Conservation (phyloP, 2,888 invertebrate genomes). For the Spisula subtruncata region DNA sequence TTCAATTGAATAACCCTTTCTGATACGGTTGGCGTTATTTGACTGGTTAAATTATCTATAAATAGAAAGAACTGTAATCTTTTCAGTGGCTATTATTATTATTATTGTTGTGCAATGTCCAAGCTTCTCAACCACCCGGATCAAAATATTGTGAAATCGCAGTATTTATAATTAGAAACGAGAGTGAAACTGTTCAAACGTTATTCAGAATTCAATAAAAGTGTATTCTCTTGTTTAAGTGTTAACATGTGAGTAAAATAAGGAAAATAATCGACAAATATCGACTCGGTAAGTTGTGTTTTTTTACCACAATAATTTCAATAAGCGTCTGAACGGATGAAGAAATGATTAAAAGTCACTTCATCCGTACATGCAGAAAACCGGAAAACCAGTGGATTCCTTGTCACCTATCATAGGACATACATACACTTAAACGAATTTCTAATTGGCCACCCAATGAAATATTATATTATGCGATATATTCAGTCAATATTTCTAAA, state of each 20-base stretch:
- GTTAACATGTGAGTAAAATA: not conserved
- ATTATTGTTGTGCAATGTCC: constrained; percentile 44
- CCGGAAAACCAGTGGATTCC: no score
- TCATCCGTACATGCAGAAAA: not conserved
- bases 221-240: not conserved
- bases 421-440: no score
- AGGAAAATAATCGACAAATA: not conserved
- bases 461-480: no score
- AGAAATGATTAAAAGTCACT: not conserved
- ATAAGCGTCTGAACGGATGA: not conserved
- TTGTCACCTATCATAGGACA: no score
- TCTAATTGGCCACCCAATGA: no score
- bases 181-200: not conserved
- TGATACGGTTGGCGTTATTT: not conserved
- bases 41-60: constrained; percentile 11
- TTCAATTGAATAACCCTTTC: not conserved
- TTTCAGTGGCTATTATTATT: not conserved
- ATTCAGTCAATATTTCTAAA: no score
- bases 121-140: constrained; percentile 30
- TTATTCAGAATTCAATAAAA: not conserved
- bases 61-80: constrained; percentile 38
- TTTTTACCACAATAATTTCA: not conserved
- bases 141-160: constrained; percentile 10
- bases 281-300: not conserved
- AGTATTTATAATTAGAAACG: not conserved